Base-by-base conservation (phyloP, 2,797 vertebrate genomes). In the Glyptemys insculpta region DNA sequence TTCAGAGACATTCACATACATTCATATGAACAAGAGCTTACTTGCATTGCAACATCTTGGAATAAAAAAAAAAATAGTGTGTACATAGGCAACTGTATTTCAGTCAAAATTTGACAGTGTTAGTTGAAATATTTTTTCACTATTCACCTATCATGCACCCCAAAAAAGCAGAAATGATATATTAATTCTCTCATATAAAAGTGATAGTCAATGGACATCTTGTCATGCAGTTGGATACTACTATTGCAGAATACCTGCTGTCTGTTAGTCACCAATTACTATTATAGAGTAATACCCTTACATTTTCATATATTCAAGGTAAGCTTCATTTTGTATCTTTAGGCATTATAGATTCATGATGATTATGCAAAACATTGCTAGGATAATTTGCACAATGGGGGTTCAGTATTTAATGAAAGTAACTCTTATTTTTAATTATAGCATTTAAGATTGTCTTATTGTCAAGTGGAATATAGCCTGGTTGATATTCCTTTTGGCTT, bases 401-500 rank as follows among this genome's bases (percentile, higher is more conserved):
- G 92, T 96, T 98, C 94, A 34, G 92, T 98, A 97, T 97, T 97
- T 98, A 98, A 98, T 98, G 97, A 98, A 98, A 98, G 95, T 97
- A 96, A 97, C 96, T 96, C 97, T 97, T 97, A 94, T 93, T 98
- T 98, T 98, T 98, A 98, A 98, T 98, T 98, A 97, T 90, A 97
- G 95, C 97, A 97, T 98, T 98, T 98, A 98, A 97, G 93, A 96
- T 96, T 87, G 96, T 97, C 95, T 97, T 96, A 97, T 96, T 98
- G 96, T 96, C 97, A 98, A 97, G 89, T 95, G 97, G 94, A 97
- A 93, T 90, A 89, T 52, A 87, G 31, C 52, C 91, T 62, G 93
- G 21, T 27, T 85, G 52, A 96, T 96, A 92, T 91, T 53, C 92
- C n/a, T 85, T 86, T 97, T 96, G 80, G 74, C 47, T 94, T 95